Evolutionary conservation across 1,140 invertebrate genomes (phyloP), one percentile per base, ranked within the genome.

Genomic region (Drosophila pachea): DNA sequence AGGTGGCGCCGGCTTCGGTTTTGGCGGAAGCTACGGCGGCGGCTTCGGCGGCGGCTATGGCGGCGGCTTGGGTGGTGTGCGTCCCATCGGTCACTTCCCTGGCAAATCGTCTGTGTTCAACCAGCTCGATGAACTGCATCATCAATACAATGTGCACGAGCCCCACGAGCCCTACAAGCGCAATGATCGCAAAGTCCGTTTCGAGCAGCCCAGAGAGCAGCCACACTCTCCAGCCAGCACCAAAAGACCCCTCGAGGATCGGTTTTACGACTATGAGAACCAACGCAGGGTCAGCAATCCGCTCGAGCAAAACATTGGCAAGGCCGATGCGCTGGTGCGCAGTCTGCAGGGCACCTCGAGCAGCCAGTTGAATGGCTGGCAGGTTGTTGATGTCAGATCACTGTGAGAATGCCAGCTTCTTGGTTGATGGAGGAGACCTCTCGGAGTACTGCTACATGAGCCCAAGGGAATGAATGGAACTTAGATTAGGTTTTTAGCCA

Each of bases 221-320:
- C 22, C 45, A 4, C 70, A 64, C 0, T 29, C 67, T 8, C 31
- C 59, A 7, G 7, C 32, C 14, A 8, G 29, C n/a, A 43, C 22
- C 4, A 74, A 68, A n/a, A 55, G 45, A 33, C 61, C 53, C 2
- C 58, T 52, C 7, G 53, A 73, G n/a, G 89, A 89, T 75, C 71
- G 75, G 2, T 89, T 89, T 56, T 89, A 89, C 47, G 86, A 89
- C 22, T 89, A 74, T 65, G 88, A 89, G 9, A 87, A 82, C 42
- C 64, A 86, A 16, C 60, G 68, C 4, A 50, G 77, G 4, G 29
- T 60, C 0, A 68, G 55, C n/a, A 82, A 74, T 11, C 31, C 56
- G 5, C 53, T 81, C 42, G 73, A 74, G 49, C 59, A 86, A 7
- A 65, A 52, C 2, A 68, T 68, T 5, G 40, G 29, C 40, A 40